Base-by-base conservation (phyloP, 2,113 vertebrate species). In the Stegostoma tigrinum region DNA sequence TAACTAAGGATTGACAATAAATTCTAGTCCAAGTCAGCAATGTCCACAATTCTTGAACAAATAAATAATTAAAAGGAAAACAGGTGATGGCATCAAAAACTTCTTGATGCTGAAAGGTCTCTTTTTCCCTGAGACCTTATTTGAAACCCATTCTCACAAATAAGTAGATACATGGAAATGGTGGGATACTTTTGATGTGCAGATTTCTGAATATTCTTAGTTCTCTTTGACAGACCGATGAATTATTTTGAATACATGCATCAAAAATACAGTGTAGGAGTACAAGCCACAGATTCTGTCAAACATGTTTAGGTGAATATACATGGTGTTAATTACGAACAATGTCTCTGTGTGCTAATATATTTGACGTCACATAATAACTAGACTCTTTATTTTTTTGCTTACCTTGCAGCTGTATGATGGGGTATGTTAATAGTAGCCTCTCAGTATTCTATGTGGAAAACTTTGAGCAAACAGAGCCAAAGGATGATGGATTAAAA, bases 351-450 rank as follows among this genome's bases (percentile, higher is more conserved):
- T 55, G 27, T 64, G 12, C 87, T 64, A 5, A 64, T 91, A 66
- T 34, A 66, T 1, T 7, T 61, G 52, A 10, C 52, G 34, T 61
- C 86, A 89, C 34, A 61, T 61, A 27, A 14, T 55, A 38, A n/a
- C 17, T 93, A 8, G 23, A 10, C 19, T 66, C 34, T 38, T 91
- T 15, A 91, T 30, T 17, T 89, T 0, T 19, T 66, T 93, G 61
- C 66, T 93, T 93, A 93, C 19, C 21, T 95, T 95, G 0, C 96
- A 99, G 99, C 97, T 99, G 99, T 96, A 98, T 98, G 97, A 96
- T 97, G 0, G 98, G 98, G 1, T 99, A 99, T 95, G 97, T 99
- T 96, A 98, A 98, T 96, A 96, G 98, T 97, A 99, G 98, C n/a
- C 97, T 99, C 96, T 98, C 98, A 0, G 85, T 97, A 0, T 99